Evolutionary conservation across 2,797 vertebrate genomes (phyloP).

Genomic region (Chaetodon trifasciatus): DNA sequence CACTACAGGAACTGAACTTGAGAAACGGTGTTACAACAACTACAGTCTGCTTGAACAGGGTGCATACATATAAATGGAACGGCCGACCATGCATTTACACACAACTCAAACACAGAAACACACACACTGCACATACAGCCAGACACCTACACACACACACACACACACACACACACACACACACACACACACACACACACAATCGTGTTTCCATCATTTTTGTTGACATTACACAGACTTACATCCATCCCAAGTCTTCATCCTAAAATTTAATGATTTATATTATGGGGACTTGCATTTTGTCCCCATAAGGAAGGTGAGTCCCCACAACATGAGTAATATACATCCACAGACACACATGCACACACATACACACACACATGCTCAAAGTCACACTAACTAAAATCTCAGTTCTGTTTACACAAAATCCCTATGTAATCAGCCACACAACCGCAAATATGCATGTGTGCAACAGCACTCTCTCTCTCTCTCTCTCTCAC

Average conservation of each 20-base stretch:
- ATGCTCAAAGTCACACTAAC: constrained; percentile 15
- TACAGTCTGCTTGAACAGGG: constrained; percentile 12
- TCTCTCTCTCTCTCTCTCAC: no score
- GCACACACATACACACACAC: constrained; percentile 12
- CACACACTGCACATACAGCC: constrained; percentile 6
- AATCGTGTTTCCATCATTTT: no score
- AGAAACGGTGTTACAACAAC: constrained; percentile 12
- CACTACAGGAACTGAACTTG: neutral
- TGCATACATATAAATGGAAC: constrained; percentile 37
- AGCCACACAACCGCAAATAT: constrained; percentile 65
- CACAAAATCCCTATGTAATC: constrained; percentile 65
- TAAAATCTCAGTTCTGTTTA: constrained; percentile 64
- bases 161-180: no score
- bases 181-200: no score
- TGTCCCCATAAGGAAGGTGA: no score
- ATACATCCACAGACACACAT: no score
- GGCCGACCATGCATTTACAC: constrained; percentile 25
- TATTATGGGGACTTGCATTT: no score
- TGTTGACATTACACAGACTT: no score
- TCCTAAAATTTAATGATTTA: no score
- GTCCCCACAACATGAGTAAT: no score
- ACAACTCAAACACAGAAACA: constrained; percentile 26
- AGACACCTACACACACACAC: no score
- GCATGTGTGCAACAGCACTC: constrained; percentile 26
- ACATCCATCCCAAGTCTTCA: no score